These are phyloP conservation scores for Nomada lathburiana DNA, from an alignment of 2,888 invertebrate genomes.

Conservation along the genomic window DNA sequence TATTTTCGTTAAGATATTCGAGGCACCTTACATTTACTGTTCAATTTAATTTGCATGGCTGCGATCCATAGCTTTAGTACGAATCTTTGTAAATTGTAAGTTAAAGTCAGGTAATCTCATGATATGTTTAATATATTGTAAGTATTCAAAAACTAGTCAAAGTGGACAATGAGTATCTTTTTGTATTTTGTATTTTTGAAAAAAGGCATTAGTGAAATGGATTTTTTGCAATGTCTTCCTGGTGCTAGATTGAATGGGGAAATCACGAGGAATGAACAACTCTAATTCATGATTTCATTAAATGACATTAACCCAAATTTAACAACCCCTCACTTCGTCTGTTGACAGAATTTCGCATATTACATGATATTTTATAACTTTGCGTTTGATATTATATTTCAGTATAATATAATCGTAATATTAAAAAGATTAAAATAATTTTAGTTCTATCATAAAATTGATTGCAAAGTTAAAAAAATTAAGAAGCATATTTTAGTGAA, in stretches of 20 bases:
- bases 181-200: background rate
- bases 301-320: slow-evolving; percentile 2
- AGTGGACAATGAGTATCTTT: background rate
- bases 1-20: slow-evolving; percentile 35
- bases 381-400: too few relatives aligned
- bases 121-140: slow-evolving; percentile 1
- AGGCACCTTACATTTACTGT: slow-evolving; percentile 43
- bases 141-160: slow-evolving; percentile 29
- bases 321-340: slow-evolving; percentile 14
- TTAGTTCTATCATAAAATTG: background rate
- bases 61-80: slow-evolving; percentile 32
- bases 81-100: slow-evolving; percentile 23
- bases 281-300: slow-evolving; percentile 13
- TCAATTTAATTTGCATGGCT: slow-evolving; percentile 49
- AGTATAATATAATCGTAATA: background rate
- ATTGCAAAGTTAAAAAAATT: background rate
- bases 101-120: background rate
- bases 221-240: background rate
- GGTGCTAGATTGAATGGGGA: background rate
- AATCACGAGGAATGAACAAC: slow-evolving; percentile 41
- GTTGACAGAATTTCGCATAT: slow-evolving; percentile 2
- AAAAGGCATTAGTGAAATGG: background rate
- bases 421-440: background rate
- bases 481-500: background rate
- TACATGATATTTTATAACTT: background rate